Evolutionary conservation across 2,888 invertebrate species (phyloP).

Genomic region (Caenorhabditis sinica): DNA sequence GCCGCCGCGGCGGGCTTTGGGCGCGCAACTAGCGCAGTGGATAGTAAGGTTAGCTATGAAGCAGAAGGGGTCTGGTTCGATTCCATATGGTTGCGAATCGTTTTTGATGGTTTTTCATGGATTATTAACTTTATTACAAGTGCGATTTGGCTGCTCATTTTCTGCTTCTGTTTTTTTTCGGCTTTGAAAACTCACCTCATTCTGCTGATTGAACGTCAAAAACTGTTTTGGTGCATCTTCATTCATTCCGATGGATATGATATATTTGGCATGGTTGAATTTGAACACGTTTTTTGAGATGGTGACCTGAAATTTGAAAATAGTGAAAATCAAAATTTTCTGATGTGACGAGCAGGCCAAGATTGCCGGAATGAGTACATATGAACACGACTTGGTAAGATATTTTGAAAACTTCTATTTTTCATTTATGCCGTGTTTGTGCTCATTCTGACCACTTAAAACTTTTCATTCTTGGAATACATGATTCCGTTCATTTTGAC

Average conservation of each 20-base stretch:
- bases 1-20: not conserved
- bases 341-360: too few species aligned
- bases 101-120: too few species aligned
- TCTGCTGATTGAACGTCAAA: constrained; percentile 82
- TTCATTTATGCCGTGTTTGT: too few species aligned
- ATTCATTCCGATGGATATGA: constrained; percentile 82
- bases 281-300: constrained; percentile 93
- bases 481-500: too few species aligned
- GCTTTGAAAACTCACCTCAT: constrained; percentile 75
- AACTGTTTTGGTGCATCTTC: constrained; percentile 85
- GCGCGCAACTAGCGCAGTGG: constrained; percentile 5
- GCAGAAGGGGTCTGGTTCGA: not conserved
- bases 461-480: too few species aligned
- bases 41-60: not conserved
- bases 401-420: too few species aligned
- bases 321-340: not conserved
- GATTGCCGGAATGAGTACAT: too few species aligned
- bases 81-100: not conserved
- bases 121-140: too few species aligned
- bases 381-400: too few species aligned
- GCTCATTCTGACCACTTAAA: too few species aligned
- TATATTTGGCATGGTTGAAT: constrained; percentile 87
- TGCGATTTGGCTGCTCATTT: too few species aligned
- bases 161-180: too few species aligned
- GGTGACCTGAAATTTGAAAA: constrained; percentile 86